Conservation (phyloP, 2,797 vertebrate species). For the Leptatherina wallacei region DNA sequence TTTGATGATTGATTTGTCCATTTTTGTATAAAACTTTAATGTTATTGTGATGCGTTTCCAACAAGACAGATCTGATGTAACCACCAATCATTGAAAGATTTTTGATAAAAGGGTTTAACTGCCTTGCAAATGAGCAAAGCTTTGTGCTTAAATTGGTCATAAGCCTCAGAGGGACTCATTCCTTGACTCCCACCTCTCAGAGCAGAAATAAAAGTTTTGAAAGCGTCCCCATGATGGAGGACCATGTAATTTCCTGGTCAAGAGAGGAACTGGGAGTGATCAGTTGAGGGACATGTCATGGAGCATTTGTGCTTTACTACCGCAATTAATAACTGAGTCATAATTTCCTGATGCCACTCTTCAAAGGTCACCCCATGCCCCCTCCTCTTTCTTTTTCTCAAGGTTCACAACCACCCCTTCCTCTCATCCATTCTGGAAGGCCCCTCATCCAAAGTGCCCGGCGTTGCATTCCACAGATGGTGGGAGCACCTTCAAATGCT, state of each 20-base stretch:
- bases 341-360: slow-evolving; percentile 80
- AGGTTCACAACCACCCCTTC: slow-evolving; percentile 51
- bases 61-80: background rate
- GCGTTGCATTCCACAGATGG: slow-evolving; percentile 78
- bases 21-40: background rate
- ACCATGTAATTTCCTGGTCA: slow-evolving; percentile 1
- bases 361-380: slow-evolving; percentile 75
- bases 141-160: slow-evolving; percentile 1
- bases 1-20: background rate
- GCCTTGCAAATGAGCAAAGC: background rate
- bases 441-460: slow-evolving; percentile 77
- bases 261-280: background rate
- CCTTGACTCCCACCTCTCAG: background rate
- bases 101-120: background rate
- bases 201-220: background rate
- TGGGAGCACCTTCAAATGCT: slow-evolving; percentile 78
- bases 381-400: slow-evolving; percentile 16
- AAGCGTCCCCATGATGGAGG: background rate
- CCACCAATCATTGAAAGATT: background rate
- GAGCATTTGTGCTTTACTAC: slow-evolving; percentile 56
- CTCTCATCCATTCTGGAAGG: slow-evolving; percentile 75
- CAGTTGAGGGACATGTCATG: background rate
- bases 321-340: slow-evolving; percentile 79
- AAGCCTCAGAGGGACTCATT: background rate
- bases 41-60: background rate